Percentiles rank a stretch among this genome's conserved stretches.
Evolutionary conservation across 2,797 vertebrate genomes (phyloP).

Genomic region (Sylvilagus floridanus): DNA sequence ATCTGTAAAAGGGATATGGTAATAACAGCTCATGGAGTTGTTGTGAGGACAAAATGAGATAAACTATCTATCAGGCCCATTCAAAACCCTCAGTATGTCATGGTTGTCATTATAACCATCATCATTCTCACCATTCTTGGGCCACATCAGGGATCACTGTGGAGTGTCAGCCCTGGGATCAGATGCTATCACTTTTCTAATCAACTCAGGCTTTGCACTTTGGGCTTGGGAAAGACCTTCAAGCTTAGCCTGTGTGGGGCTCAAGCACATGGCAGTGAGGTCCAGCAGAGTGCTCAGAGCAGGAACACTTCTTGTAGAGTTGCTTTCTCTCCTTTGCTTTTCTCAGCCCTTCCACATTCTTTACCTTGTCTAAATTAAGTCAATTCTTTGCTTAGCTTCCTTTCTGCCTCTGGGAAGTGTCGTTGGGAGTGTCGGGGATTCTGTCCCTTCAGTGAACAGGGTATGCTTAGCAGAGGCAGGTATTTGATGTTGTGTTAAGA

Average conservation of each 20-base stretch:
- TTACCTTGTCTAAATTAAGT: not conserved
- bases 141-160: not conserved
- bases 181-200: not conserved
- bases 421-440: not conserved
- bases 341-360: not conserved
- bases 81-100: accelerated
- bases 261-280: accelerated
- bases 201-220: not conserved
- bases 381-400: not conserved
- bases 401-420: not conserved
- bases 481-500: not conserved
- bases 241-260: not conserved
- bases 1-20: not conserved
- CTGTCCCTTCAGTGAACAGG: not conserved
- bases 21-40: not conserved
- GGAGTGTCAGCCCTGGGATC: not conserved
- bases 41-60: not conserved
- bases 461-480: not conserved
- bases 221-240: not conserved
- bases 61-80: no score
- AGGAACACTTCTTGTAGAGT: not conserved
- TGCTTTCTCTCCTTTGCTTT: not conserved
- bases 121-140: not conserved
- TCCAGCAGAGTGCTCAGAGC: not conserved
- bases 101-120: not conserved